These are phyloP conservation scores for Syrmaticus mikado DNA, from an alignment of 2,113 vertebrate genomes.

Conservation along the genomic window DNA sequence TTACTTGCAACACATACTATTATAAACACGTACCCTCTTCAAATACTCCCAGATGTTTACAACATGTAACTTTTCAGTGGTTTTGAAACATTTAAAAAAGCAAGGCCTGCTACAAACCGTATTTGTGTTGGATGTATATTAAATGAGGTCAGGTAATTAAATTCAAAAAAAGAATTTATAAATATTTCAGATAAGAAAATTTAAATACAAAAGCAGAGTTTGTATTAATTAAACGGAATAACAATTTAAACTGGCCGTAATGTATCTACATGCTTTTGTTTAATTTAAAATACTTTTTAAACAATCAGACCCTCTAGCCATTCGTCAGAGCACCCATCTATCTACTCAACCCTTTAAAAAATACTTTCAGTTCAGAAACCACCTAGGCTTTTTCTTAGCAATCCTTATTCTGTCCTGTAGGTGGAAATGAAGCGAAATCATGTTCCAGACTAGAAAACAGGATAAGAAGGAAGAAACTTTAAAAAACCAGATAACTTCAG, in stretches of 20 bases:
- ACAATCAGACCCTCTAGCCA: constrained; percentile 67
- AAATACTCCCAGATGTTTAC: constrained; percentile 74
- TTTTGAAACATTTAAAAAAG: constrained; percentile 82
- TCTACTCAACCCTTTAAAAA: constrained; percentile 60
- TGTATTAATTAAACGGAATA: constrained; percentile 79
- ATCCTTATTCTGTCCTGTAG: constrained; percentile 60
- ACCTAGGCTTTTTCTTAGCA: constrained; percentile 47
- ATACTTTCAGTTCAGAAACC: constrained; percentile 64
- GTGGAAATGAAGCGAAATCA: constrained; percentile 69
- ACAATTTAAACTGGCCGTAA: constrained; percentile 70
- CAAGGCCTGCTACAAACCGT: constrained; percentile 80
- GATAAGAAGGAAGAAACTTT: constrained; percentile 73
- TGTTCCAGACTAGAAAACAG: constrained; percentile 74
- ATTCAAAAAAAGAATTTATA: constrained; percentile 84
- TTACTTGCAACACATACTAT: constrained; percentile 77
- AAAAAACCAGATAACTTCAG: constrained; percentile 76
- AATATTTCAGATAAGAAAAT: constrained; percentile 85
- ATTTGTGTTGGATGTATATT: constrained; percentile 77
- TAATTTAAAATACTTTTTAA: constrained; percentile 75
- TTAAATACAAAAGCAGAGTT: constrained; percentile 84
- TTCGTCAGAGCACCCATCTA: constrained; percentile 63
- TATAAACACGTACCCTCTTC: constrained; percentile 79
- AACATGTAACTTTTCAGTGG: constrained; percentile 58
- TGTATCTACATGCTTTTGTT: constrained; percentile 74
- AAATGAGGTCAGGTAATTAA: constrained; percentile 83